Percentiles rank a stretch among this genome's conserved stretches.
These are phyloP conservation scores for Caenorhabditis drosophilae DNA, from an alignment of 2,888 invertebrate genomes.

Conservation along the genomic window DNA sequence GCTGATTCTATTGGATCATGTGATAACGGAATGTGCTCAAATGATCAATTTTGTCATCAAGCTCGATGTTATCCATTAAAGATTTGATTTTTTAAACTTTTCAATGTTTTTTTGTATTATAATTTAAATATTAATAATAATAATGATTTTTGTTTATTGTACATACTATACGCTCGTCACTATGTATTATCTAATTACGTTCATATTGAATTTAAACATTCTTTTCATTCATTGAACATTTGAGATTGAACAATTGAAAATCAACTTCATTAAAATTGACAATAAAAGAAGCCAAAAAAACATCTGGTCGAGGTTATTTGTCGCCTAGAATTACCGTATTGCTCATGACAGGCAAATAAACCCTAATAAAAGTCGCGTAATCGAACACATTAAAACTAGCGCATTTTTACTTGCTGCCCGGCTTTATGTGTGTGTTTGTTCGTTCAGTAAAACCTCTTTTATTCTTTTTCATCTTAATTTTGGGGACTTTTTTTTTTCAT, in stretches of 20 bases:
- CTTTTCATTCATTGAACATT: slow-evolving; percentile 1
- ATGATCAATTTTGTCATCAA: slow-evolving; percentile 42
- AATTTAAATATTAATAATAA: neutral
- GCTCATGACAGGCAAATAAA: slow-evolving; percentile 21
- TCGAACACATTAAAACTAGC: neutral
- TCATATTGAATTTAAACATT: neutral
- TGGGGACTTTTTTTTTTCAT: too few relatives aligned
- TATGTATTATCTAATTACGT: too few relatives aligned
- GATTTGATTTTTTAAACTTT: neutral
- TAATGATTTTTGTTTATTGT: too few relatives aligned
- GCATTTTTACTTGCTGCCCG: neutral
- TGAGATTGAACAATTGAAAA: too few relatives aligned
- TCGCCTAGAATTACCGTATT: slow-evolving; percentile 33
- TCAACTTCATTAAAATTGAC: neutral
- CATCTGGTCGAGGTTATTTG: slow-evolving; percentile 26
- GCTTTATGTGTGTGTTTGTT: too few relatives aligned
- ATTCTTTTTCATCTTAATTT: too few relatives aligned
- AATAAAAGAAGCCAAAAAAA: slow-evolving; percentile 9
- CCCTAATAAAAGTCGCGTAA: slow-evolving; percentile 16
- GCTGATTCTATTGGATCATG: slow-evolving; percentile 47
- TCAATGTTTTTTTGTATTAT: neutral
- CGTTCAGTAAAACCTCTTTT: too few relatives aligned
- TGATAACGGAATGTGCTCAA: slow-evolving; percentile 39
- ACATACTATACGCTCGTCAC: too few relatives aligned
- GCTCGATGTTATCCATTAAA: slow-evolving; percentile 31